phyloP scores from a whole-genome alignment of 2,888 invertebrate genomes.

The Dermolepida albohirtum region DNA sequence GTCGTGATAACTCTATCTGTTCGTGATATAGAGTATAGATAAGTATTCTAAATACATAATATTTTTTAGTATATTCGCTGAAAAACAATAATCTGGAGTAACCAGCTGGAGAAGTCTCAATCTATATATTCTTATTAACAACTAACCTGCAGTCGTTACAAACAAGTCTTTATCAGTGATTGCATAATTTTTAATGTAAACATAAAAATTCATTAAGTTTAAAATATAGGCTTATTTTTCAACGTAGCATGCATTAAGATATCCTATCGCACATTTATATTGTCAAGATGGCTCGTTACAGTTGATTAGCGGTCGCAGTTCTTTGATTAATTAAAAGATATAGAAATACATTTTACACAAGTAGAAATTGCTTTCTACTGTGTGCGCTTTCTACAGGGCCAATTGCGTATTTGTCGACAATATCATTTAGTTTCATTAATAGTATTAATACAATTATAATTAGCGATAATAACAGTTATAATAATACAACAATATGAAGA shows the following conservation, averaged over 20 bases:
- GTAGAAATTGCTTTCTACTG: neutral
- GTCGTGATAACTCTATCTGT: too few species aligned
- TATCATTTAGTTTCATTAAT: too few species aligned
- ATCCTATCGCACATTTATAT: constrained; percentile 26
- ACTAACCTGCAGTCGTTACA: neutral
- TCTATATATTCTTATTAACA: neutral
- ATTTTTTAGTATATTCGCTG: too few species aligned
- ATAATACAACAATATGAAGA: too few species aligned
- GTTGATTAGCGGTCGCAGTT: constrained; percentile 16
- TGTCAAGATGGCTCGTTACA: constrained; percentile 12
- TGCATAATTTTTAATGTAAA: constrained; percentile 23
- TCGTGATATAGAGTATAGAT: too few species aligned
- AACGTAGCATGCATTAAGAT: constrained; percentile 20
- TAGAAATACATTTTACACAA: constrained; percentile 24
- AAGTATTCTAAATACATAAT: too few species aligned
- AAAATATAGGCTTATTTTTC: constrained; percentile 3
- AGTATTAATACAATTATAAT: too few species aligned
- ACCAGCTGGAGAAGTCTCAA: too few species aligned
- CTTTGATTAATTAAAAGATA: constrained; percentile 44
- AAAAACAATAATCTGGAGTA: too few species aligned
- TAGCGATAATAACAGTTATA: too few species aligned
- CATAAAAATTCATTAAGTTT: constrained; percentile 19
- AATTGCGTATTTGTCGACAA: too few species aligned
- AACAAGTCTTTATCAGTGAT: neutral
- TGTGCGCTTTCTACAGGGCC: too few species aligned